Evolutionary conservation across 2,113 vertebrate species (phyloP), one percentile per base, ranked within the genome.

Genomic region (Perca flavescens): DNA sequence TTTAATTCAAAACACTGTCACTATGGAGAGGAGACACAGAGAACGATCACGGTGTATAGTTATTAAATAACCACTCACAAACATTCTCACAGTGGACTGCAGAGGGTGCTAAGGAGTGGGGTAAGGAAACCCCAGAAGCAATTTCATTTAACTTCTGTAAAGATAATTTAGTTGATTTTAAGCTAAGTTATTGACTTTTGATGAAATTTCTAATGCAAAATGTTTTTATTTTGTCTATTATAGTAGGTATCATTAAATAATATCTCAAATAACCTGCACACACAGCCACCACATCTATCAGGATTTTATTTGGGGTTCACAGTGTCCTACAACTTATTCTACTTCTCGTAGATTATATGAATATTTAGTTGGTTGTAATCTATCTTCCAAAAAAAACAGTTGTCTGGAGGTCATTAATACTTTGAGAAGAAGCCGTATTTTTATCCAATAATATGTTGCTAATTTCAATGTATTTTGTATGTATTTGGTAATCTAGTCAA

Each of bases 21-120:
- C 25, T 25, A 25, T 25, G 25, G 25, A 25, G 25, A 25, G 25
- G n/a, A 46, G 19, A 36, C 14, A 64, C 62, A 53, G 16, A 40
- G 3, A 40, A 56, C 21, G 5, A 70, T 22, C 12, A 21, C 5
- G 4, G 52, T 56, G 19, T 11, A 11, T 12, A 21, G 28, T 34
- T 21, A 47, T 4, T 25, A 17, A 3, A n/a, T 9, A 43, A 11
- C 40, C 10, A 11, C 40, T 43, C 4, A 19, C 46, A 15, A 12
- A 54, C 22, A 10, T 58, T 6, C 40, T 49, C 54, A 68, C 47
- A 28, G n/a, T 16, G 3, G 25, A 28, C 79, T 50, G 53, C 57
- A 81, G 81, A 60, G 57, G 81, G 56, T 9, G 72, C 80, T 66
- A 46, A 15, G 3, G 34, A 64, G 50, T 16, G 10, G 5, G 10